Base-by-base conservation (phyloP, 92 coral and sea anemone species). In the Blastomussa wellsi region DNA sequence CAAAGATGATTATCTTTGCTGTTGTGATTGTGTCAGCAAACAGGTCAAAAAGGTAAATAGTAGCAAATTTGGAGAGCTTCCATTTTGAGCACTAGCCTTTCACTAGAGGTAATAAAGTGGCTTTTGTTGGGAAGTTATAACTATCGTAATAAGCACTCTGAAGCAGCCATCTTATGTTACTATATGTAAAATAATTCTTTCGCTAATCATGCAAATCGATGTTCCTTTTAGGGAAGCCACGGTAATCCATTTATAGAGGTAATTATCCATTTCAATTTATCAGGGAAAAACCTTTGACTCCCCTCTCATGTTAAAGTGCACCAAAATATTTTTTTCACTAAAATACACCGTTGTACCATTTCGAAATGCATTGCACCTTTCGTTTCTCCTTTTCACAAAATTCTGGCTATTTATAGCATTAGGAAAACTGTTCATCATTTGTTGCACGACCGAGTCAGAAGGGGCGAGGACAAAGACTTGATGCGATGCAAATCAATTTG, bases 241-340 rank as follows among this genome's bases (percentile, higher is more conserved):
- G 95, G 93, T n/a, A 93, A 93, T 79, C 97, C 97, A 44, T 93
- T 90, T 53, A 79, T 93, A 72, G 97, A 93, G 97, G 97, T 93
- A 87, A 74, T 7, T 75, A 17, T 26, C 76, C 22, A 38, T 66
- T 36, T 32, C 51, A 19, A 39, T 39, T 38, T 0, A 33, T 8
- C 29, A 13, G 65, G 11, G 5, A 44, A 57, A 57, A 57, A 24
- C 2, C 59, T 44, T 44, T 64, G 69, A 13, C 39, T 6, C 7
- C n/a, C n/a, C 39, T 8, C 49, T 44, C 49, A 44, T 44, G 49
- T 44, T 39, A 44, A 44, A n/a, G n/a, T n/a, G n/a, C n/a, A n/a
- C n/a, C n/a, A n/a, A n/a, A n/a, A n/a, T n/a, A n/a, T n/a, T n/a
- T n/a, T n/a, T n/a, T n/a, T n/a, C n/a, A n/a, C n/a, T n/a, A n/a